Base-by-base conservation (phyloP, 2,113 vertebrate species). In the Salvator merianae region DNA sequence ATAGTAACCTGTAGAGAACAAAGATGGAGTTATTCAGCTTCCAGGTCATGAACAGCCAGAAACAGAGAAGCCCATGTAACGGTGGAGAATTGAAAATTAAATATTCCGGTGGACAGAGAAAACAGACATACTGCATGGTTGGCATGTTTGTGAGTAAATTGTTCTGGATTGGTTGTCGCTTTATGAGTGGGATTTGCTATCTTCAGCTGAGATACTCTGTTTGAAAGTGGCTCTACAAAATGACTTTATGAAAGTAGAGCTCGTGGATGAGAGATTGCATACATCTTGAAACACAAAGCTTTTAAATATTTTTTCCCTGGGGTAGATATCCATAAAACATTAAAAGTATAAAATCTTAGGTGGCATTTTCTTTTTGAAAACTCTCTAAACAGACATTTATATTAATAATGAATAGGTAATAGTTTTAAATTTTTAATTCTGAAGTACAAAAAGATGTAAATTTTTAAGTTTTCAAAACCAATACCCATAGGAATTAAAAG, bases 341-440 rank as follows among this genome's bases (percentile, higher is more conserved):
- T 76, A 76, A 34, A 83, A 76, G 63, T 32, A 76, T 43, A 55
- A 83, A 76, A 83, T 50, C 73, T 76, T 68, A 76, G n/a, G 90
- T 88, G 84, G 20, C 34, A 89, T 92, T 87, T 93, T 91, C 83
- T 88, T 65, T 83, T 82, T 84, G 86, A 83, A 90, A 93, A 92
- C 88, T 84, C 62, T 30, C 86, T 85, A 85, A 88, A 91, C 88
- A 82, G 63, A 90, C 90, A 90, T 94, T 59, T 89, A 89, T 92
- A 87, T 93, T 89, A 93, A 91, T 91, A 76, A 84, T 81, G 62
- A 77, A 77, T 66, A 53, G 63, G 47, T 76, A 77, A 69, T 83
- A 68, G 73, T 53, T 76, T 32, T 83, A 83, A 83, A 83, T 83
- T 36, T 83, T 83, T 83, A 83, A 83, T 83, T 68, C 28, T 36